phyloP scores from a whole-genome alignment of 2,113 vertebrate genomes.

The Sapajus apella region DNA sequence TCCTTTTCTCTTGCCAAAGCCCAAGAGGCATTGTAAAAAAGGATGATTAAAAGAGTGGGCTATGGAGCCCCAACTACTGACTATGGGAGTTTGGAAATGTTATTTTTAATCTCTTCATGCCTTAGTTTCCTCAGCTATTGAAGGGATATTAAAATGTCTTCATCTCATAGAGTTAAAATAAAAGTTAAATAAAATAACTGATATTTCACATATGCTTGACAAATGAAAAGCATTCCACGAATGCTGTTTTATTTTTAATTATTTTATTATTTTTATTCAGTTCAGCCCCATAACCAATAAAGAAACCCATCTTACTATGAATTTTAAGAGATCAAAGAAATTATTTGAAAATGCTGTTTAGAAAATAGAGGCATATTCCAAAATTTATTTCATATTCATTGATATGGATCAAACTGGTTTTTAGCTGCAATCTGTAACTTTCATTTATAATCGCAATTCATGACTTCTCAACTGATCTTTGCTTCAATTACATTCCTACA shows the following conservation, averaged over 20 bases:
- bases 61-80: background rate
- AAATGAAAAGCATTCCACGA: conserved; percentile 23
- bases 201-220: background rate
- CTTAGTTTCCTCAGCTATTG: background rate
- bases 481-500: background rate
- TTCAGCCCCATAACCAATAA: background rate
- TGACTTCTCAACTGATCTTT: conserved; percentile 40
- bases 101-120: background rate
- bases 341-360: conserved; percentile 21
- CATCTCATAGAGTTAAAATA: background rate
- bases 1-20: conserved; percentile 44
- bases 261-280: conserved; percentile 44
- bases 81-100: background rate
- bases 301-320: conserved; percentile 6
- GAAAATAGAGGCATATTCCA: conserved; percentile 41
- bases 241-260: background rate
- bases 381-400: conserved; percentile 31
- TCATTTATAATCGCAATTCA: conserved; percentile 25
- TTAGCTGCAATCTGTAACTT: conserved; percentile 6
- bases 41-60: background rate
- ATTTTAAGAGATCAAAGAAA: conserved; percentile 40
- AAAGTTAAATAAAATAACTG: conserved; percentile 23
- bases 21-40: conserved; percentile 31
- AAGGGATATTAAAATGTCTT: background rate
- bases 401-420: background rate